Conservation (phyloP, 2,797 vertebrate species). For the Falco columbarius region DNA sequence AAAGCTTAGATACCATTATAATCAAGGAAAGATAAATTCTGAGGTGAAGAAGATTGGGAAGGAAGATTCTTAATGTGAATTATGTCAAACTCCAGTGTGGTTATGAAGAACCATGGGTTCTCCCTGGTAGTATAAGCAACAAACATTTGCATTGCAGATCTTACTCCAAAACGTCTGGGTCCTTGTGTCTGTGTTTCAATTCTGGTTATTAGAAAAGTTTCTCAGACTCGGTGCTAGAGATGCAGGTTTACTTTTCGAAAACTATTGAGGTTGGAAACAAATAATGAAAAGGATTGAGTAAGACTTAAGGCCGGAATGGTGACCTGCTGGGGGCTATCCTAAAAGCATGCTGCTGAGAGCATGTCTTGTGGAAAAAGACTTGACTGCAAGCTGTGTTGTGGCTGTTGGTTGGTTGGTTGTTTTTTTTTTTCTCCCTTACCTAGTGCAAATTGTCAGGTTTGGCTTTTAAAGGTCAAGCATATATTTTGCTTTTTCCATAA, state of each 20-base stretch:
- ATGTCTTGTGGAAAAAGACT: not conserved
- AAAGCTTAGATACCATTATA: not conserved
- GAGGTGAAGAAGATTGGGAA: not conserved
- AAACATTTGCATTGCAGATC: not conserved
- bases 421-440: not conserved
- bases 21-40: not conserved
- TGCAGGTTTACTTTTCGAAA: not conserved
- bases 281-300: not conserved
- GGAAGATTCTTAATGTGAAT: not conserved
- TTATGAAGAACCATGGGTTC: not conserved
- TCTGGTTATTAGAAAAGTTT: not conserved
- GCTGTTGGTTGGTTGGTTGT: too few relatives aligned
- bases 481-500: accelerated
- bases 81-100: not conserved
- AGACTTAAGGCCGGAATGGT: not conserved
- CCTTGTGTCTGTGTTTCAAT: not conserved
- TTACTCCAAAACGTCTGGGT: not conserved
- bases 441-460: not conserved
- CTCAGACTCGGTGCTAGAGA: not conserved
- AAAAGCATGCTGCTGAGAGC: not conserved
- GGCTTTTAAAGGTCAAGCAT: not conserved
- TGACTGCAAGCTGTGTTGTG: not conserved
- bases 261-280: not conserved
- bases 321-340: not conserved
- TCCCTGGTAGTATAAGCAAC: not conserved